A percentile compares a stretch with the other conserved stretches of the same genome.
Conservation (phyloP, 2,113 vertebrate species). For the Archocentrus centrarchus region DNA sequence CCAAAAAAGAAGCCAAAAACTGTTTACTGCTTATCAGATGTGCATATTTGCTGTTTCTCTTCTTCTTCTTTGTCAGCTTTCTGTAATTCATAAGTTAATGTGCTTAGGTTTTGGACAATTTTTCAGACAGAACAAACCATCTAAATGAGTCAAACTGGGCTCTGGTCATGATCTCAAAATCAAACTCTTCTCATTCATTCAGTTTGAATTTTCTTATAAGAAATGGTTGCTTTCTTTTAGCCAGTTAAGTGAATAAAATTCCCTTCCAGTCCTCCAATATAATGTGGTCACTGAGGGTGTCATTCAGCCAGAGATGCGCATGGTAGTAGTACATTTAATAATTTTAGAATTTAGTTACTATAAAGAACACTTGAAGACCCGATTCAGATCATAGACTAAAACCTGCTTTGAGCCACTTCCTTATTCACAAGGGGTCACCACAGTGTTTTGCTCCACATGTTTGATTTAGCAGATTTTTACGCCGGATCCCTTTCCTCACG, state of each 20-base stretch:
- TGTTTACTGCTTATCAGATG: neutral
- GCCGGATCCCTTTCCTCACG: neutral
- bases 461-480: neutral
- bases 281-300: neutral
- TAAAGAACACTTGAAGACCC: neutral
- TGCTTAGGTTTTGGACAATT: neutral
- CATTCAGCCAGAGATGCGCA: neutral
- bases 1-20: neutral
- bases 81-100: neutral
- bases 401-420: neutral
- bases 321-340: neutral
- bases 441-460: neutral
- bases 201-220: neutral
- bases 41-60: neutral
- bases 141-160: neutral
- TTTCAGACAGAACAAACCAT: neutral
- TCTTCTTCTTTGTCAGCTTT: too few species aligned
- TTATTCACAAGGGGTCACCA: neutral
- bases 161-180: neutral
- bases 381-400: neutral
- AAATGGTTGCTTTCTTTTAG: neutral
- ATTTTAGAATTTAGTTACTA: neutral
- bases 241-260: fast-evolving
- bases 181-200: neutral
- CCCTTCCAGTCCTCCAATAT: neutral